phyloP scores from a whole-genome alignment of 2,113 vertebrate species.

The Thalassoma bifasciatum region DNA sequence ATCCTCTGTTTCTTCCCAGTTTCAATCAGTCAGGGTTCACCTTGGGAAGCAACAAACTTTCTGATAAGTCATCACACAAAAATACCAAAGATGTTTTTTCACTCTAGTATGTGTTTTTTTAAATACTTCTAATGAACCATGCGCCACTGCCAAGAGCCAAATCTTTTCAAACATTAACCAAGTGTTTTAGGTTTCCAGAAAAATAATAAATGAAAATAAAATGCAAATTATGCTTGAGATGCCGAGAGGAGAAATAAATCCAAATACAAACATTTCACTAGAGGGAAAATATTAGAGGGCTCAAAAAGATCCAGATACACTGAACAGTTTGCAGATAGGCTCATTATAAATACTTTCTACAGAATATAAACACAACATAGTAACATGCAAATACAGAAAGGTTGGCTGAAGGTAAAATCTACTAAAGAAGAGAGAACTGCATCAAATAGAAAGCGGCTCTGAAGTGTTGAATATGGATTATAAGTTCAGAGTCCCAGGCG shows the following conservation, averaged over 20 bases:
- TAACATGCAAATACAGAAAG: too few species aligned
- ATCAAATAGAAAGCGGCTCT: not conserved
- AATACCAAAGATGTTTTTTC: too few species aligned
- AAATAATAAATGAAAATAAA: not conserved
- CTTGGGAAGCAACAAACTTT: not conserved
- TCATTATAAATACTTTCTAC: not conserved
- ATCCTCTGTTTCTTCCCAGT: too few species aligned
- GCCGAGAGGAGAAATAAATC: not conserved
- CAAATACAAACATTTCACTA: not conserved
- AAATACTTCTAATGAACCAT: not conserved
- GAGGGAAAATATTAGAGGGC: not conserved
- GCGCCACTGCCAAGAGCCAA: not conserved
- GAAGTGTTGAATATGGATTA: not conserved
- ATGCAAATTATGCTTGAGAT: not conserved
- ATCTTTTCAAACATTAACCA: not conserved
- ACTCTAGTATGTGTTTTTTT: not conserved
- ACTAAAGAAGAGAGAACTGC: not conserved
- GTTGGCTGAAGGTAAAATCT: too few species aligned
- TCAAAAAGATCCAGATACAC: not conserved
- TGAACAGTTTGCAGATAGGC: not conserved
- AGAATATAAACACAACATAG: not conserved
- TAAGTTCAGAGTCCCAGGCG: not conserved
- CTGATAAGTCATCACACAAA: not conserved
- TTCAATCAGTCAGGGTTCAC: too few species aligned
- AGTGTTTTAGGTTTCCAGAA: not conserved